Evolutionary conservation across 2,113 vertebrate genomes (phyloP).

Genomic region (Leucoraja erinaceus): DNA sequence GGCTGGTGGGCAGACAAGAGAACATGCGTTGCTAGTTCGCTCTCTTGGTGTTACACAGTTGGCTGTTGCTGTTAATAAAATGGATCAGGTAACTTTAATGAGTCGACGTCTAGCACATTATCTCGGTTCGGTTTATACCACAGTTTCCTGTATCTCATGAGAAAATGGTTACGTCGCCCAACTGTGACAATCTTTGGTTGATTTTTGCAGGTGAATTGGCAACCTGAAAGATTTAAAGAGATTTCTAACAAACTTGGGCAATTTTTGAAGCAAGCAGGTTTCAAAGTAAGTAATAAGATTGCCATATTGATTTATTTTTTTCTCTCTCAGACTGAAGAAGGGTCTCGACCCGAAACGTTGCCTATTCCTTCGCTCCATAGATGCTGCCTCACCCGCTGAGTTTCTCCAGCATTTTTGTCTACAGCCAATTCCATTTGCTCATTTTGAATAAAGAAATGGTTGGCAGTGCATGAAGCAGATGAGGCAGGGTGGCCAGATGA

Average conservation of each 20-base stretch:
- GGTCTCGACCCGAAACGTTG: too few species aligned
- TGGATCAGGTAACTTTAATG: conserved; percentile 78
- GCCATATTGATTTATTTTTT: not conserved
- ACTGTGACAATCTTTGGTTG: conserved; percentile 30
- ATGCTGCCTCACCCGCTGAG: too few species aligned
- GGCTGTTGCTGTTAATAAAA: conserved; percentile 92
- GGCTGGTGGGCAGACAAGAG: conserved; percentile 88
- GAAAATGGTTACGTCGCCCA: conserved; percentile 17
- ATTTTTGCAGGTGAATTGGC: conserved; percentile 77
- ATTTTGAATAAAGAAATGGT: too few species aligned
- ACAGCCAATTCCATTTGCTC: too few species aligned
- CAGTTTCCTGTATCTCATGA: conserved; percentile 37
- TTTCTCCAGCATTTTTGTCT: too few species aligned
- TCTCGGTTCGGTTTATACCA: conserved; percentile 32
- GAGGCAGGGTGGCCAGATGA: too few species aligned
- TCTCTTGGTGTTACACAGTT: conserved; percentile 96
- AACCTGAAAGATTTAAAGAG: conserved; percentile 87
- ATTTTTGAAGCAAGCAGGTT: conserved; percentile 95
- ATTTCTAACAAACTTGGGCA: conserved; percentile 83
- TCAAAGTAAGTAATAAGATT: conserved; percentile 70
- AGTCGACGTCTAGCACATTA: conserved; percentile 18
- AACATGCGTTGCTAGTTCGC: conserved; percentile 88
- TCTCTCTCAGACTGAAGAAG: not conserved
- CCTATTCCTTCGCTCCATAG: too few species aligned
- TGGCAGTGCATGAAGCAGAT: too few species aligned